These are phyloP conservation scores for Psittacus erithacus DNA, from an alignment of 2,113 vertebrate genomes.

Conservation along the genomic window DNA sequence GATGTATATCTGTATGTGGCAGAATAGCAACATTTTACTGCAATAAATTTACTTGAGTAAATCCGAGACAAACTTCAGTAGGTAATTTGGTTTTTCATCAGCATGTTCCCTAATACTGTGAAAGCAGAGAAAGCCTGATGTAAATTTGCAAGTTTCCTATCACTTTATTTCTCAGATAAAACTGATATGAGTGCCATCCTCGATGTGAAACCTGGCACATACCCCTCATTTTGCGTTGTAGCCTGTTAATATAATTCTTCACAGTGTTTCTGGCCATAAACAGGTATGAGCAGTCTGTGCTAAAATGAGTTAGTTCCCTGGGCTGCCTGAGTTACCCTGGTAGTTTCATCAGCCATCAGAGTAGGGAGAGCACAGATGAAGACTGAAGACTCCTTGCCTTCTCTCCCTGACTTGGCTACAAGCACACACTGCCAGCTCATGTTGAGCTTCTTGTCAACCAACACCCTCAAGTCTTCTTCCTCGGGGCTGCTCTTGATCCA, in stretches of 20 bases:
- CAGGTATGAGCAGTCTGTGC: background rate
- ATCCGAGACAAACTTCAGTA: background rate
- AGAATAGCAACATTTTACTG: background rate
- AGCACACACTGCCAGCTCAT: background rate
- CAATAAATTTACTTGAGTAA: background rate
- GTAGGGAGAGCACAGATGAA: background rate
- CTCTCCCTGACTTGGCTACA: background rate
- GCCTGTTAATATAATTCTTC: background rate
- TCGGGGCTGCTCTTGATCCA: background rate
- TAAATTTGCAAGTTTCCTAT: background rate
- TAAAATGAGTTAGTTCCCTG: background rate
- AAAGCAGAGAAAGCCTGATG: background rate
- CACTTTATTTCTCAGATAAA: background rate
- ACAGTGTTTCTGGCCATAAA: background rate
- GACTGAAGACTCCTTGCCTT: background rate
- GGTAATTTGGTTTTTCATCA: background rate
- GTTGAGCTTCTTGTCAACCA: background rate
- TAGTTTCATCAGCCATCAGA: background rate
- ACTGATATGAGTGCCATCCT: background rate
- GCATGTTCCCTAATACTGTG: background rate
- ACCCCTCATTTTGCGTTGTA: background rate
- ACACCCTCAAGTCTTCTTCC: background rate
- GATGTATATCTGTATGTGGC: background rate
- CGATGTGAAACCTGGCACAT: background rate
- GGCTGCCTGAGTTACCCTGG: background rate